Evolutionary conservation across 2,888 invertebrate species (phyloP).

Genomic region (Mythimna pallens): DNA sequence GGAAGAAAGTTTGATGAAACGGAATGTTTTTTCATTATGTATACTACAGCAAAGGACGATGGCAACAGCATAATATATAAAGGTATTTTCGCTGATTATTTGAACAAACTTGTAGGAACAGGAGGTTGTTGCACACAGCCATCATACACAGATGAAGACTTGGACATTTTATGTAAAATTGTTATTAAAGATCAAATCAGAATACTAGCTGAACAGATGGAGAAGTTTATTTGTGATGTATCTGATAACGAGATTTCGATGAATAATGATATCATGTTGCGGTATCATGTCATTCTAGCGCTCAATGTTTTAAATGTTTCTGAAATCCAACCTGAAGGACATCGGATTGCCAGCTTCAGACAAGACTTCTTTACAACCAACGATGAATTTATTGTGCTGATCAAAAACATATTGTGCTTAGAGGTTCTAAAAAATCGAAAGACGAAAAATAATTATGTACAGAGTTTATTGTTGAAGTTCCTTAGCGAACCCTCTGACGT

Average conservation of each 20-base stretch:
- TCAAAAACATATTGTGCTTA: not conserved
- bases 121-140: not conserved
- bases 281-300: not conserved
- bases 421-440: not conserved
- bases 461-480: not conserved
- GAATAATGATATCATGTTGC: not conserved
- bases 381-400: not conserved
- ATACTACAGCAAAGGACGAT: not conserved
- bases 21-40: not conserved
- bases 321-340: slow-evolving; percentile 4
- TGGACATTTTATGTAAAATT: not conserved
- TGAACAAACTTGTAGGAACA: not conserved
- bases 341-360: slow-evolving; percentile 5
- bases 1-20: not conserved
- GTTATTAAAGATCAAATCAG: not conserved
- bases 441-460: not conserved
- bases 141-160: not conserved
- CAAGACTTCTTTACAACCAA: not conserved
- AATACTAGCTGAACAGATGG: not conserved
- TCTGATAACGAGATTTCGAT: not conserved
- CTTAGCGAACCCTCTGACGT: not conserved
- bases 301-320: not conserved
- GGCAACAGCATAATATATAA: not conserved
- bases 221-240: not conserved
- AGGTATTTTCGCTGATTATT: not conserved